Conservation (phyloP, 35 echinoderm and acorn worm species). For the Ophiothrix spiculata region DNA sequence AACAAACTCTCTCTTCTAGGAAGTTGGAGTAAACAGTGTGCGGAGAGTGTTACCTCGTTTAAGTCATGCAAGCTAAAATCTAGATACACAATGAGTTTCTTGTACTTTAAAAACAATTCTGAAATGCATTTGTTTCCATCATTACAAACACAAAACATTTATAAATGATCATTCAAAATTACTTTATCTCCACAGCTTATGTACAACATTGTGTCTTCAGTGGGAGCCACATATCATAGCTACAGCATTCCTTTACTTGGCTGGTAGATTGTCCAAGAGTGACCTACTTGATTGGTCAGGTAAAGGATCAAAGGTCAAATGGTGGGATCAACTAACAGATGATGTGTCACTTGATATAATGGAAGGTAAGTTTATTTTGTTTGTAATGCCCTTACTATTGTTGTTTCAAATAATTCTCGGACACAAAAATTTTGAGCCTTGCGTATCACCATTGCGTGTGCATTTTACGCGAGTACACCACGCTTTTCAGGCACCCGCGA, state of each 20-base stretch:
- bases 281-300: conserved; percentile 95
- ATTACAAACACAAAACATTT: neutral
- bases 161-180: neutral
- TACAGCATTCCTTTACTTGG: conserved; percentile 87
- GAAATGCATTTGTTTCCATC: too few species aligned
- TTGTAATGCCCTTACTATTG: conserved; percentile 72
- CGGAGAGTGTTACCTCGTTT: too few species aligned
- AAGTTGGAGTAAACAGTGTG: too few species aligned
- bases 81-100: too few species aligned
- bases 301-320: conserved; percentile 78
- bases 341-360: conserved; percentile 93
- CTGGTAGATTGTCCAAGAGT: conserved; percentile 93
- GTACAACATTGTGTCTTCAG: conserved; percentile 88
- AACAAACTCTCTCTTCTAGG: too few species aligned
- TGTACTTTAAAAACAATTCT: too few species aligned
- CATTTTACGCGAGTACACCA: too few species aligned
- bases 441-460: too few species aligned
- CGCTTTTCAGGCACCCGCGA: too few species aligned
- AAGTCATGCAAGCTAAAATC: too few species aligned
- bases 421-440: too few species aligned
- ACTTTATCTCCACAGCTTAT: conserved; percentile 49
- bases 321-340: conserved; percentile 95
- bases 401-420: too few species aligned
- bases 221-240: conserved; percentile 96
- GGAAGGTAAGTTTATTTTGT: conserved; percentile 92